Conservation (phyloP, 30 jellyfish, hydroid and myxozoan species). For the Rhopilema esculentum region DNA sequence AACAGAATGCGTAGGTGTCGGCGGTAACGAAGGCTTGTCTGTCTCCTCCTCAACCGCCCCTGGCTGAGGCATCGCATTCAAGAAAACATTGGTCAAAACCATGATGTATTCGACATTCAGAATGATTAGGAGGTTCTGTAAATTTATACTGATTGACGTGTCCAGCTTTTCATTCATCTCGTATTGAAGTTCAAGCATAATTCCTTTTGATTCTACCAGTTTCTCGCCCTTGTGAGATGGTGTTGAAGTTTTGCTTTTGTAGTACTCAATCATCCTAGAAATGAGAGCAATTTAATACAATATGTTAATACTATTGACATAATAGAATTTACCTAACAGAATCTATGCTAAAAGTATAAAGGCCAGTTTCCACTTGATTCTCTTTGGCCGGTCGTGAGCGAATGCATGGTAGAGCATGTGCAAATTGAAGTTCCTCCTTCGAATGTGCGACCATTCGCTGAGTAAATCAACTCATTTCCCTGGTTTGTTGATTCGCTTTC, state of each 20-base stretch:
- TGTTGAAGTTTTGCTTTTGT: constrained; percentile 1
- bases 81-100: constrained; percentile 73
- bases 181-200: constrained; percentile 36
- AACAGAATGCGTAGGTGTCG: constrained; percentile 81
- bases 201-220: constrained; percentile 15
- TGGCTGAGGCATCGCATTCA: constrained; percentile 79
- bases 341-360: too few relatives aligned
- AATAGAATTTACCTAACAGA: too few relatives aligned
- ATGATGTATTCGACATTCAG: constrained; percentile 86
- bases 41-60: constrained; percentile 44
- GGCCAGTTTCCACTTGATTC: too few relatives aligned
- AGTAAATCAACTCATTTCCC: too few relatives aligned
- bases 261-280: constrained; percentile 51
- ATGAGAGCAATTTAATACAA: neutral
- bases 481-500: too few relatives aligned
- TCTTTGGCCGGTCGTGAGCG: too few relatives aligned
- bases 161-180: constrained; percentile 34
- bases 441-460: too few relatives aligned
- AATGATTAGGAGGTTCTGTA: constrained; percentile 66
- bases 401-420: too few relatives aligned
- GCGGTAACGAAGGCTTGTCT: constrained; percentile 55
- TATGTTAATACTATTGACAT: too few relatives aligned
- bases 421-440: too few relatives aligned
- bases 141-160: constrained; percentile 44
- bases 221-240: neutral